A percentile compares a stretch with the other conserved stretches of the same genome.
Conservation (phyloP, 2,888 invertebrate species). For the Merodon equestris region DNA sequence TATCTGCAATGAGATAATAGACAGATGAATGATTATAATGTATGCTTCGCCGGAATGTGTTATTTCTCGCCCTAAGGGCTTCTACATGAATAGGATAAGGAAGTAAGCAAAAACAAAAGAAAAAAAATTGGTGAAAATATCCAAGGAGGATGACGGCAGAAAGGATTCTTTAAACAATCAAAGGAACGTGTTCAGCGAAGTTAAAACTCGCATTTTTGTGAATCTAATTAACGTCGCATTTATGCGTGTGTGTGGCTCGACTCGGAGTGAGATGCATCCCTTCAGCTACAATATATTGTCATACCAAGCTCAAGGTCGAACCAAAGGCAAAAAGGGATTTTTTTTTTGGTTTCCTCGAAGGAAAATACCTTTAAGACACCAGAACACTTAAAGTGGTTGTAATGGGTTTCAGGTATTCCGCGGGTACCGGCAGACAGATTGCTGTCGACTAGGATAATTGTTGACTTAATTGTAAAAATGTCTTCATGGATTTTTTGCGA, state of each 20-base stretch:
- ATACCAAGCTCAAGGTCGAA: slow-evolving; percentile 57
- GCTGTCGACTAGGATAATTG: slow-evolving; percentile 53
- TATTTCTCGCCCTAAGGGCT: slow-evolving; percentile 46
- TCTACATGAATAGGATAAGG: slow-evolving; percentile 32
- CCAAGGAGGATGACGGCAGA: neutral
- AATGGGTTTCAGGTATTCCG: slow-evolving; percentile 7
- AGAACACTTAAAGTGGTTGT: slow-evolving; percentile 29
- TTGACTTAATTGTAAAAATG: slow-evolving; percentile 59
- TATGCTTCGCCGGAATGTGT: slow-evolving; percentile 65
- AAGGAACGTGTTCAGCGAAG: slow-evolving; percentile 69
- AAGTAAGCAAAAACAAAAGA: slow-evolving; percentile 1
- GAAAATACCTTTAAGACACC: slow-evolving; percentile 41
- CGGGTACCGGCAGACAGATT: slow-evolving; percentile 25
- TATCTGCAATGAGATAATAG: slow-evolving; percentile 72
- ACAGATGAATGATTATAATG: slow-evolving; percentile 65
- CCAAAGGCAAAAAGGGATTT: slow-evolving; percentile 33
- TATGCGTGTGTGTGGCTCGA: slow-evolving; percentile 70
- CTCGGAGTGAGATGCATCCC: slow-evolving; percentile 56
- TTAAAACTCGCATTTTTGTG: slow-evolving; percentile 64
- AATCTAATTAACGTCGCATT: slow-evolving; percentile 71
- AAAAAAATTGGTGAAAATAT: neutral
- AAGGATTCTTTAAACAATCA: slow-evolving; percentile 70
- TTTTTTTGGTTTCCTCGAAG: slow-evolving; percentile 2
- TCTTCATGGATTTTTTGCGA: slow-evolving; percentile 32
- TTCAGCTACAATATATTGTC: slow-evolving; percentile 36